Evolutionary conservation across 2,888 invertebrate genomes (phyloP), one percentile per base, ranked within the genome.

Genomic region (Polydrusus pterygomalis): DNA sequence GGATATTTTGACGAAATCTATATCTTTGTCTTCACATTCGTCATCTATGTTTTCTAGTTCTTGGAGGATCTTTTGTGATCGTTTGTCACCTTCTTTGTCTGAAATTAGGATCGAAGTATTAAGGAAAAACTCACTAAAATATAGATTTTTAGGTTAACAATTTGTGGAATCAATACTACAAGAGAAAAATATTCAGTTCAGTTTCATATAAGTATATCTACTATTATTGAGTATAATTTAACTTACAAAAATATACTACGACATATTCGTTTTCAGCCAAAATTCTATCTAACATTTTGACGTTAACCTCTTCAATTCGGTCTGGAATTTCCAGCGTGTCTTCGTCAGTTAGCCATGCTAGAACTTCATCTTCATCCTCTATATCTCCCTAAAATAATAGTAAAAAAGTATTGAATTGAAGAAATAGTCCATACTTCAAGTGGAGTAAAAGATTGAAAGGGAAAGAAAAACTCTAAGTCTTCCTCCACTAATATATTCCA

Each of bases 21-120:
- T 96, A 82, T 96, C 93, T 86, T 96, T 94, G 84, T 96, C 95
- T 88, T 97, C 97, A 84, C 96, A 96, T 85, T 96, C 96, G 82
- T 97, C 96, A 84, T 97, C 97, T 82, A 97, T 97, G 84, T 97
- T 96, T 87, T 97, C 97, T 77, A 97, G 86, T 86, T 97, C 96
- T 83, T 93, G 93, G 0, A 97, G 89, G 75, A 97, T 96, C 86
- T 96, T 96, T 81, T 95, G 95, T 25, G 96, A 94, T 85, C 95
- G 95, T 84, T 96, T 96, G 84, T 97, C 96, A 8, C 95, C 95
- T 89, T 96, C 96, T 84, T 95, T 93, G 87, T 97, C 96, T 96
- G 74, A 25, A 85, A 82, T 64, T 40, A 74, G 13, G 10, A 43
- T 43, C n/a, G 13, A 43, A n/a, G 2, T 25, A 25, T 25, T 5